phyloP scores from a whole-genome alignment of 2,113 vertebrate genomes.

The Chiloscyllium plagiosum region DNA sequence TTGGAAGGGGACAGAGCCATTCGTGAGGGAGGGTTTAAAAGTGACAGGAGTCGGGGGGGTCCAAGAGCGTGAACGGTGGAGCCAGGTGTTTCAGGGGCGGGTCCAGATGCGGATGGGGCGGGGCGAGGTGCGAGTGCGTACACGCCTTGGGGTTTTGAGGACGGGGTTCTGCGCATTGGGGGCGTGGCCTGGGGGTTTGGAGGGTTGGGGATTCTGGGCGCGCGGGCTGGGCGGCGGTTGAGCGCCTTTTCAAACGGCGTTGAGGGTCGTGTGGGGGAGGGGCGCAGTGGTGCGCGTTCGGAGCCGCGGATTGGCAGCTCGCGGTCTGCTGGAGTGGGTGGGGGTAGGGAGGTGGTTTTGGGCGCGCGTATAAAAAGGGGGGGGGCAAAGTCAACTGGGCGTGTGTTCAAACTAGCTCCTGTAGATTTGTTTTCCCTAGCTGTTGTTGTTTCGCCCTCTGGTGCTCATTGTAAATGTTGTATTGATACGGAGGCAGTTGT shows the following conservation, averaged over 20 bases:
- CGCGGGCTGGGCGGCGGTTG: background rate
- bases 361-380: background rate
- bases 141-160: background rate
- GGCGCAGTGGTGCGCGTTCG: background rate
- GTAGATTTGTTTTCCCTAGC: background rate
- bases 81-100: too few relatives aligned
- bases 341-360: background rate
- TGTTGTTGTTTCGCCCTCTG: background rate
- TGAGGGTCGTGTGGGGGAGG: background rate
- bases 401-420: background rate
- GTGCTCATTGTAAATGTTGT: background rate
- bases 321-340: background rate
- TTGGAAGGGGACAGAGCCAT: background rate
- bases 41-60: too few relatives aligned
- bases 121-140: background rate
- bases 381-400: background rate
- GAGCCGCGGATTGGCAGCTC: background rate
- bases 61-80: too few relatives aligned
- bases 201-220: too few relatives aligned
- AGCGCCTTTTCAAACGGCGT: conserved; percentile 9
- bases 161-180: background rate
- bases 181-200: background rate
- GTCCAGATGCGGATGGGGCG: too few relatives aligned
- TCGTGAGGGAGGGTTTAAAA: too few relatives aligned
- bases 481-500: background rate